These are phyloP conservation scores for Sander vitreus DNA, from an alignment of 2,113 vertebrate species.

Conservation along the genomic window DNA sequence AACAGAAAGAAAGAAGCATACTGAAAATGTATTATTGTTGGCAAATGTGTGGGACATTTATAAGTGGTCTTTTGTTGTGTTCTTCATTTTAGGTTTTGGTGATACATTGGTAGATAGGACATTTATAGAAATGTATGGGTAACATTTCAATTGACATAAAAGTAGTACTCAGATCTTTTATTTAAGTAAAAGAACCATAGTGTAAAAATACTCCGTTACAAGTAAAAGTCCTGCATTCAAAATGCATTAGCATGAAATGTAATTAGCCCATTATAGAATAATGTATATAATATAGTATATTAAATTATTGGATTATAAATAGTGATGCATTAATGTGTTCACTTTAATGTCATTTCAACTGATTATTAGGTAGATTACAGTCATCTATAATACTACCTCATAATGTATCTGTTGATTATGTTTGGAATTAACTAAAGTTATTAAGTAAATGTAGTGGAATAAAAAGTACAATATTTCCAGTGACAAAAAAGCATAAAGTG, in stretches of 20 bases:
- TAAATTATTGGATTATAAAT: neutral
- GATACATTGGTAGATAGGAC: neutral
- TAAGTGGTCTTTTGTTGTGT: neutral
- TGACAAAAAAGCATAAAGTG: neutral
- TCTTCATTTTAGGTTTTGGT: neutral
- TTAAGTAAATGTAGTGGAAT: neutral
- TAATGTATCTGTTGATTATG: neutral
- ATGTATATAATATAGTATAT: neutral
- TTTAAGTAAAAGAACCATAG: neutral
- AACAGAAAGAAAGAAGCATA: conserved; percentile 18
- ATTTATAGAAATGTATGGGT: neutral
- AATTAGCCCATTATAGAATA: neutral
- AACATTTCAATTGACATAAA: neutral
- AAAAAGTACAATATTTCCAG: neutral
- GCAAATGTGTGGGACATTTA: neutral
- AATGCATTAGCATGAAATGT: neutral
- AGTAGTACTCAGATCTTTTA: neutral
- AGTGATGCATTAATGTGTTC: no score
- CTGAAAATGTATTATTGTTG: neutral
- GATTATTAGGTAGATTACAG: neutral
- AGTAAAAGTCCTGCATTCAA: neutral
- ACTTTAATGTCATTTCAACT: neutral
- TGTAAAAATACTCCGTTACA: neutral
- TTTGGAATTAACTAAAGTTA: neutral
- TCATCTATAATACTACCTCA: neutral